phyloP scores from a whole-genome alignment of 2,113 vertebrate species.

The Sturnus vulgaris region DNA sequence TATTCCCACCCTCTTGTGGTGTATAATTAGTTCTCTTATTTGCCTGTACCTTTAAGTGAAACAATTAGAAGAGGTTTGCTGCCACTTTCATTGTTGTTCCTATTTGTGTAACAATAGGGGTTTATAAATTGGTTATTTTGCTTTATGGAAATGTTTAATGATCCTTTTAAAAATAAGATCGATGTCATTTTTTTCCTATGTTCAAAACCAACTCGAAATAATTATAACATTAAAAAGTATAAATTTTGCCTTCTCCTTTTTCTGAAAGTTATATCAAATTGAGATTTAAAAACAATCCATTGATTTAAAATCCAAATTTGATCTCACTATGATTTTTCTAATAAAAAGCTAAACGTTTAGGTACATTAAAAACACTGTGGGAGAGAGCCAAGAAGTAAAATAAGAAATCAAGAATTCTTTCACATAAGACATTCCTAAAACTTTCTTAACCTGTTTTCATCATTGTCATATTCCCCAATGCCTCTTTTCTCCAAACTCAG shows the following conservation, averaged over 20 bases:
- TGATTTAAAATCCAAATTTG: not conserved
- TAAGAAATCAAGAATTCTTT: not conserved
- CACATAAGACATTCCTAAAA: not conserved
- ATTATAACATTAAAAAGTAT: not conserved
- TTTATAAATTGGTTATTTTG: not conserved
- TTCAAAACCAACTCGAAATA: not conserved
- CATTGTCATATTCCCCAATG: not conserved
- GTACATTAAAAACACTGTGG: not conserved
- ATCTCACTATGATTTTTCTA: not conserved
- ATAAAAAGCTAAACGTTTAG: not conserved
- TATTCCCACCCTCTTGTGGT: not conserved
- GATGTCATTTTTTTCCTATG: not conserved
- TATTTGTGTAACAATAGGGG: not conserved
- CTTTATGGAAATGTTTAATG: not conserved
- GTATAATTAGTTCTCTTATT: not conserved
- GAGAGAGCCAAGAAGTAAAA: not conserved
- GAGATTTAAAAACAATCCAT: not conserved
- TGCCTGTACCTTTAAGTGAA: not conserved
- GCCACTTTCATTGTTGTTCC: not conserved
- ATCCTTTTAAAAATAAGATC: not conserved
- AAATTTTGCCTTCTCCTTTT: not conserved
- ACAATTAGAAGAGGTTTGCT: not conserved
- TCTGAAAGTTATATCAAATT: not conserved
- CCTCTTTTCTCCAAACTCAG: not conserved
- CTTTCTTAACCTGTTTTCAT: not conserved